Conservation (phyloP, 1,140 invertebrate genomes). For the Euglossa dilemma region DNA sequence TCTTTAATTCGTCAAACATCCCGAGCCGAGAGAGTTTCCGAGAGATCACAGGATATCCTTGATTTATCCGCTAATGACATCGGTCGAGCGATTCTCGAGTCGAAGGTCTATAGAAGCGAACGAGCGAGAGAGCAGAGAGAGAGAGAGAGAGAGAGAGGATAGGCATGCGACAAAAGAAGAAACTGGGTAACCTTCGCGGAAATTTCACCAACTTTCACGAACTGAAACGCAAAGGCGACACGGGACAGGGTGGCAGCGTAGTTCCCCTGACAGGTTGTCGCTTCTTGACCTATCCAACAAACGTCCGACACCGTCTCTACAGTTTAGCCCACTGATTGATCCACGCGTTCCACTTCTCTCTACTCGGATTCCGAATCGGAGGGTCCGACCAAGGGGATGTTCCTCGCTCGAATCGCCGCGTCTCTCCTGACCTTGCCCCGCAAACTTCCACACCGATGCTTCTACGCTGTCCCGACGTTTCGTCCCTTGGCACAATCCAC, state of each 20-base stretch:
- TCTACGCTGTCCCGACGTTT: neutral
- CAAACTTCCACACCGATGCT: neutral
- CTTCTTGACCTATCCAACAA: neutral
- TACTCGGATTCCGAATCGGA: neutral
- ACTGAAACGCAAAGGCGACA: no score
- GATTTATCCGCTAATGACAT: neutral
- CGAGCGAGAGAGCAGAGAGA: neutral
- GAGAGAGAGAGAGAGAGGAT: neutral
- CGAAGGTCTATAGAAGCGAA: neutral
- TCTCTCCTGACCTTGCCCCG: constrained; percentile 22
- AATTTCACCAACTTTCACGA: neutral
- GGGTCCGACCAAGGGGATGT: neutral
- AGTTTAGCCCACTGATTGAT: constrained; percentile 5
- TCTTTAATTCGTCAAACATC: constrained; percentile 13
- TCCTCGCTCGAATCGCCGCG: neutral
- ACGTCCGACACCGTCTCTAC: neutral
- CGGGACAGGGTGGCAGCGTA: neutral
- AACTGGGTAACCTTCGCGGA: neutral
- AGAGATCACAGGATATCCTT: neutral
- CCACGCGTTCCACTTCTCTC: constrained; percentile 10
- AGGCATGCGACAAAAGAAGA: no score
- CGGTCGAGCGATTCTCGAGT: neutral
- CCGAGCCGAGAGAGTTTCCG: neutral
- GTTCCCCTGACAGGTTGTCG: no score
- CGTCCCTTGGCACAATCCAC: neutral